Percentiles rank a stretch among this genome's conserved stretches.
Evolutionary conservation across 1,140 invertebrate species (phyloP).

Genomic region (Bombus waltoni): DNA sequence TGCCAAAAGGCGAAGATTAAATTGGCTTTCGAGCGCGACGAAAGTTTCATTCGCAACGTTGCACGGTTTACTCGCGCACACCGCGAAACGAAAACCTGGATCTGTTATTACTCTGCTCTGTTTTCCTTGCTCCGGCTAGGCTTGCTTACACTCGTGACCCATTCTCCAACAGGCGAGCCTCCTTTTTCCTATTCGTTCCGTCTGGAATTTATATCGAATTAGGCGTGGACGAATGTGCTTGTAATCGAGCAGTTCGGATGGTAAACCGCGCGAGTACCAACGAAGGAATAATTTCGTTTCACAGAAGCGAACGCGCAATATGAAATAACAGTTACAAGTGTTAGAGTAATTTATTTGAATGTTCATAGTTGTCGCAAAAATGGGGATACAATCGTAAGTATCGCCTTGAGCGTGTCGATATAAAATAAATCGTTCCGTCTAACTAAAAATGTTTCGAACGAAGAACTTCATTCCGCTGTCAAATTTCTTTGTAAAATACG

Average conservation of each 20-base stretch:
- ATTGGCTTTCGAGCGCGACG: slow-evolving; percentile 58
- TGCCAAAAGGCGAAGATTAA: slow-evolving; percentile 66
- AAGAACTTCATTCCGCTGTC: too few species aligned
- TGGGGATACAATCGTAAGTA: too few species aligned
- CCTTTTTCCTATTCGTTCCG: neutral
- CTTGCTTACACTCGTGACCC: slow-evolving; percentile 1
- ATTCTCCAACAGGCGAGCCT: neutral
- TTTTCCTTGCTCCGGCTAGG: neutral
- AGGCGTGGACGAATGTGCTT: neutral
- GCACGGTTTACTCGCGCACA: slow-evolving; percentile 41
- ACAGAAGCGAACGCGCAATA: too few species aligned
- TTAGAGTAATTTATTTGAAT: too few species aligned
- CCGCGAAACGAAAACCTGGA: slow-evolving; percentile 36
- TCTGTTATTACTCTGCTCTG: slow-evolving; percentile 50
- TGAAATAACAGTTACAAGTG: too few species aligned
- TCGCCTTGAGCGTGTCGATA: too few species aligned
- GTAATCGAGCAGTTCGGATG: neutral
- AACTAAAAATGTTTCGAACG: too few species aligned
- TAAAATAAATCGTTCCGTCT: too few species aligned
- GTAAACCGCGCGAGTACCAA: too few species aligned
- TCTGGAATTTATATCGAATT: slow-evolving; percentile 1
- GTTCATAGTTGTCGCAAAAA: too few species aligned
- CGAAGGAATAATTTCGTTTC: too few species aligned
- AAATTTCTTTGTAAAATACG: too few species aligned
- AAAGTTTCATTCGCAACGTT: slow-evolving; percentile 56